Base-by-base conservation (phyloP, 2,888 invertebrate genomes). In the Catocala fraxini region DNA sequence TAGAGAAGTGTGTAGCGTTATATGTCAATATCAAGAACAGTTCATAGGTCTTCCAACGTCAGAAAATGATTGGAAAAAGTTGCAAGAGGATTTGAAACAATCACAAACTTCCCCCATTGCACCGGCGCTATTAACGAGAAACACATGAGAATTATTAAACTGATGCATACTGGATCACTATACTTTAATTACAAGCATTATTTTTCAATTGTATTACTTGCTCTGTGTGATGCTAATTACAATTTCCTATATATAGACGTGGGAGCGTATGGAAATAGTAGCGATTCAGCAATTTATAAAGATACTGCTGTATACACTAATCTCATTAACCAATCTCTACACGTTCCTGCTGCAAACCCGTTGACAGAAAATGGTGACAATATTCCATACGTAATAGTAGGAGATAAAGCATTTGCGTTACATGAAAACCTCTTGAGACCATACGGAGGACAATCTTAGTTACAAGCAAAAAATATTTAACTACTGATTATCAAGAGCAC, bases 1-100 rank as follows among this genome's bases (percentile, higher is more conserved):
- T 43, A 57, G 65, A 58, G 65, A 71, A 71, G 57, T 63, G 51
- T 69, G 73, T 65, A 55, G 51, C 48, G 67, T 59, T 54, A 65
- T 77, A 43, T 46, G 54, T 11, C n/a, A 42, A 42, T n/a, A 42
- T 4, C 42, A 42, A n/a, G 42, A 42, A 42, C 1, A 42, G 42
- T 42, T 42, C 11, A 42, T n/a, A 42, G 42, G n/a, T n/a, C n/a
- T n/a, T n/a, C n/a, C n/a, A n/a, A n/a, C n/a, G n/a, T n/a, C n/a
- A n/a, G n/a, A n/a, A n/a, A n/a, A n/a, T 42, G 42, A 42, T 42
- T 42, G 42, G 42, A 1, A 42, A 42, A 42, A 42, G 42, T 42
- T 42, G 10, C 10, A 10, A 42, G n/a, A 11, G 42, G 42, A 39
- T 39, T 39, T 39, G 35, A 9, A 39, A n/a, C n/a, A 39, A 6